Evolutionary conservation across 2,113 vertebrate genomes (phyloP), one percentile per base, ranked within the genome.

Genomic region (Tragelaphus buxtoni): DNA sequence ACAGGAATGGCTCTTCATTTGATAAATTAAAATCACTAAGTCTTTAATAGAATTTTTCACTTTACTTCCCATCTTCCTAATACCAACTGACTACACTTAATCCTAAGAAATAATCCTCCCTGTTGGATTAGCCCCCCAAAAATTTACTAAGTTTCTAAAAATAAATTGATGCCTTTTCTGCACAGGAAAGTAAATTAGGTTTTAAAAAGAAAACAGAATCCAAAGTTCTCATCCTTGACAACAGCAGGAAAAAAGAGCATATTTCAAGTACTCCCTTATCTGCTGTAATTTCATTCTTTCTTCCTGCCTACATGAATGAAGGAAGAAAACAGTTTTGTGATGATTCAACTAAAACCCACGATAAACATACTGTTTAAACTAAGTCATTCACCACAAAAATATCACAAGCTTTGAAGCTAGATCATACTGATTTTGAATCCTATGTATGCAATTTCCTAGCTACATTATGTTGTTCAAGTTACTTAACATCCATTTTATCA

Each of bases 1-100:
- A 42, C 42, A 22, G 35, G 22, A 76, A 22, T 61, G 79, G 42
- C 7, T 95, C 32, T 93, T 91, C 22, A 4, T 24, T 61, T 81
- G 53, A 81, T 72, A 88, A 97, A 91, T 79, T 42, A 20, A 91
- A 88, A 61, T 89, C 35, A 45, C 42, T 92, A 92, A 49, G 16
- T 87, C 76, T 63, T 89, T 90, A 88, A 95, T 69, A 92, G 83
- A 97, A 96, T 95, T 92, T 74, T 93, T 13, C 8, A 82, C 47
- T 91, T 94, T 86, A 86, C 12, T 90, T 96, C 49, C 76, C 45
- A 89, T 76, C 35, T 88, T 60, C 35, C 35, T 96, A 92, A 87
- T 58, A 88, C 17, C 83, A 96, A 96, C 8, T 83, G 45, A 86
- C 61, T 88, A 89, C 4, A 65, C 28, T 26, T 89, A 95, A 92